Base-by-base conservation (phyloP, 2,113 vertebrate genomes). In the Tetraodon nigroviridis region DNA sequence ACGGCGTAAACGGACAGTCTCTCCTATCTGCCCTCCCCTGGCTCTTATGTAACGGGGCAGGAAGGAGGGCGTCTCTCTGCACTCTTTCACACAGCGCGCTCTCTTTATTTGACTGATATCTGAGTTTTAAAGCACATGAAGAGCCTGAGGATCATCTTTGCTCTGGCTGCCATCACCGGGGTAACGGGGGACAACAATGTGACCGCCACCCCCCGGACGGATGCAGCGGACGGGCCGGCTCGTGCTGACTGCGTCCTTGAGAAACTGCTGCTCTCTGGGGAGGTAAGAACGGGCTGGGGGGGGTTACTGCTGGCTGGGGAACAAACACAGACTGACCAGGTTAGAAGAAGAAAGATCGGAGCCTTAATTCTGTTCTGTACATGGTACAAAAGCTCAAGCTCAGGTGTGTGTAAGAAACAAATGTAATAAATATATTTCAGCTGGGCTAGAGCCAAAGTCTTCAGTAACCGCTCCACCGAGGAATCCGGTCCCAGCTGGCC, bases 311-410 rank as follows among this genome's bases (percentile, higher is more conserved):
- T 24, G 21, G 19, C 2, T 15, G 10, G 12, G 12, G 6, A 11
- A 51, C 19, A 15, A 21, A 16, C 6, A 32, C 41, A 7, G 2
- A 46, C 21, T 24, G 16, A 61, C n/a, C 56, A 46, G n/a, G n/a
- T 17, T 16, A 6, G n/a, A 46, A 46, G n/a, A 44, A 57, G 59
- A 61, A 24, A 54, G 17, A 49, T 12, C 15, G 17, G 22, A 3
- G 15, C 17, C 13, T 27, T 13, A 16, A 50, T 27, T 16, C 44
- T 44, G 47, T 69, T 70, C 64, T 86, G 83, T 86, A 83, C 83
- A 83, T 66, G 55, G 79, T 75, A 87, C 76, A 87, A 77, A 81
- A 72, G 18, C 45, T 48, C 15, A 56, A 41, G 55, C 54, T 75
- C 55, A 40, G 32, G 21, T 56, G 21, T 46, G 51, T 51, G 6